Evolutionary conservation across 1,140 invertebrate genomes (phyloP), one percentile per base, ranked within the genome.

Genomic region (Brachionus paranguensis): DNA sequence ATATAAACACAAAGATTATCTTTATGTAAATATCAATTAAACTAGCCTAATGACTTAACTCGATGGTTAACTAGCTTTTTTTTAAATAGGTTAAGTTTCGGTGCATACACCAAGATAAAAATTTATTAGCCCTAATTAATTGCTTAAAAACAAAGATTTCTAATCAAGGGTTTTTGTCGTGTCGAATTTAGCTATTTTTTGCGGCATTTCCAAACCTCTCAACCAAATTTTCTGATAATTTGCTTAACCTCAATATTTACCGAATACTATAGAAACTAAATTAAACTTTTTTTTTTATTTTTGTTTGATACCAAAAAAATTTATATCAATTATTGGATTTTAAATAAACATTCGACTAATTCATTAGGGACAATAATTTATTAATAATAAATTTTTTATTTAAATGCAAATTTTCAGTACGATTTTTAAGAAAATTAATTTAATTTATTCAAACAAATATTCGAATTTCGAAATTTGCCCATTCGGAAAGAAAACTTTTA

Each of bases 251-350:
- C 33, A 20, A 41, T 72, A 72, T 41, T 41, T 43, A 72, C 68
- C 33, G 68, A 72, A 37, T 72, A 43, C 68, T 72, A 72, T 72
- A 72, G 68, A 72, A 72, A 72, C 68, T 41, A 72, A 68, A 68
- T n/a, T 72, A 17, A 43, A 43, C n/a, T 20, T 43, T 7, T 72
- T 72, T 37, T 33, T 14, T 68, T 41, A 68, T 68, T 68, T 41
- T 33, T 68, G 27, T 68, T 29, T 68, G 27, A 33, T 41, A 60
- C 53, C 53, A 27, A 60, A 20, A 3, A 60, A 60, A 60, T 27
- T 27, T 60, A 24, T 60, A 60, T 60, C 53, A 60, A 60, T 60
- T 20, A 60, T 60, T 60, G 17, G 53, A 60, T 60, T 60, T 60
- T 10, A 60, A 60, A 24, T 60, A 68, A 68, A 68, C 65, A 68